Evolutionary conservation across 1,140 invertebrate genomes (phyloP).

Genomic region (Hycleus phaleratus): DNA sequence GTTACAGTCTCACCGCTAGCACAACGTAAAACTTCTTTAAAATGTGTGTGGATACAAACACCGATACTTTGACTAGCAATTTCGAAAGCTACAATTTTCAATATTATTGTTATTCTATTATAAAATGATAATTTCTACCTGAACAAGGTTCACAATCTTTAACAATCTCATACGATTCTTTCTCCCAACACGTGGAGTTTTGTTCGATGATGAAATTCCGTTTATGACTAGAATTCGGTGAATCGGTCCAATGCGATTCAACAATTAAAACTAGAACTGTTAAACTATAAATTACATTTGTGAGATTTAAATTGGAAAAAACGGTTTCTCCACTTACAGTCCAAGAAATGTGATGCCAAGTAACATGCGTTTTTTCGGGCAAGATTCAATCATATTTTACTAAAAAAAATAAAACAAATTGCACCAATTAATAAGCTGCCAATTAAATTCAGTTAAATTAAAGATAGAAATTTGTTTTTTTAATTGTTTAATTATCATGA

Average conservation of each 20-base stretch:
- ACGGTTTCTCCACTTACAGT: conserved; percentile 43
- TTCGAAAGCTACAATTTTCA: conserved; percentile 51
- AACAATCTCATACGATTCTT: conserved; percentile 60
- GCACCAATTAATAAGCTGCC: too few relatives aligned
- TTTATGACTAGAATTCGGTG: conserved; percentile 37
- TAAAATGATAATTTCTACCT: conserved; percentile 39
- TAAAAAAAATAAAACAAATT: not conserved
- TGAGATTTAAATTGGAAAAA: not conserved
- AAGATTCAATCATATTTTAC: conserved; percentile 57
- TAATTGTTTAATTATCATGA: too few relatives aligned
- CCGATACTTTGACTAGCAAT: conserved; percentile 61
- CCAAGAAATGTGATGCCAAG: conserved; percentile 53
- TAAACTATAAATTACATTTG: conserved; percentile 44
- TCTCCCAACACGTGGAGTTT: conserved; percentile 64
- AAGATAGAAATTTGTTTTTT: too few relatives aligned
- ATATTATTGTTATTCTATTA: too few relatives aligned
- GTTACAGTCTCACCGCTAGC: conserved; percentile 60
- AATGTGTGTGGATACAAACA: conserved; percentile 61
- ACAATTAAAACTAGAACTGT: conserved; percentile 70
- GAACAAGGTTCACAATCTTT: conserved; percentile 73
- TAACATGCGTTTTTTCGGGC: conserved; percentile 60
- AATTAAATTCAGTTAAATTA: too few relatives aligned
- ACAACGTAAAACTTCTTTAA: conserved; percentile 63
- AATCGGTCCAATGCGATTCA: conserved; percentile 64
- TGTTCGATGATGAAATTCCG: conserved; percentile 60